Percentiles rank a stretch among this genome's conserved stretches.
phyloP scores from a whole-genome alignment of 1,140 invertebrate genomes.

The Drosophila navojoa region DNA sequence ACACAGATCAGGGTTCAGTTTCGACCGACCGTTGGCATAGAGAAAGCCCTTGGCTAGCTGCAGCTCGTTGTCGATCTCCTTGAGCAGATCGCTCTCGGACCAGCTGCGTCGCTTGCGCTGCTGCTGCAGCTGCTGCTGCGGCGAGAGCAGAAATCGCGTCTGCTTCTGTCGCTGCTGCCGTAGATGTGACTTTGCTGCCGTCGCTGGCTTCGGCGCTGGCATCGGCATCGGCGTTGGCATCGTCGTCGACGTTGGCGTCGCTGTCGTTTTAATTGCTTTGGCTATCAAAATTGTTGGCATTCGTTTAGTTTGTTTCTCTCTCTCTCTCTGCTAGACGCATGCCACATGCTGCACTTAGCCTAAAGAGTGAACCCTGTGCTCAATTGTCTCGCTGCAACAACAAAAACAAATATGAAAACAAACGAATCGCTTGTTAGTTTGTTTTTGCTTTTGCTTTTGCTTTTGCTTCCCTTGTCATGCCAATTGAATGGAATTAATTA shows the following conservation, averaged over 20 bases:
- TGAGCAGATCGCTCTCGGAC: constrained; percentile 86
- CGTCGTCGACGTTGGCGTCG: not conserved
- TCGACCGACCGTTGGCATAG: constrained; percentile 80
- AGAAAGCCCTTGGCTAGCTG: constrained; percentile 87
- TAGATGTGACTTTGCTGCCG: constrained; percentile 49
- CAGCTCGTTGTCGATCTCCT: constrained; percentile 87
- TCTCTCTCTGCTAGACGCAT: constrained; percentile 30
- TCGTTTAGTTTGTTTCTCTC: constrained; percentile 48
- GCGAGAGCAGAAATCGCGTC: constrained; percentile 74
- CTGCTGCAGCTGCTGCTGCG: constrained; percentile 68
- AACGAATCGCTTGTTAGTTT: constrained; percentile 58
- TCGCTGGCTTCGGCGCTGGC: constrained; percentile 3
- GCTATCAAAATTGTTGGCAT: constrained; percentile 72
- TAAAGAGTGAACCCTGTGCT: constrained; percentile 52
- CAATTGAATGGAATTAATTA: constrained; percentile 83
- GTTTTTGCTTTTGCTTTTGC: constrained; percentile 13
- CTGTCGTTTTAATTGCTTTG: constrained; percentile 50
- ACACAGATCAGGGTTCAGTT: constrained; percentile 11
- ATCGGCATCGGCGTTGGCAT: constrained; percentile 4
- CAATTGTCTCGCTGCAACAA: constrained; percentile 54
- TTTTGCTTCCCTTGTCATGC: constrained; percentile 50
- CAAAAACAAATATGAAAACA: constrained; percentile 44
- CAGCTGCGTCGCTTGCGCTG: constrained; percentile 73
- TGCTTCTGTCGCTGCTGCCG: constrained; percentile 67
- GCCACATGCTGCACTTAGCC: constrained; percentile 57